phyloP scores from a whole-genome alignment of 2,888 invertebrate species.

The Phragmatobia fuliginosa region DNA sequence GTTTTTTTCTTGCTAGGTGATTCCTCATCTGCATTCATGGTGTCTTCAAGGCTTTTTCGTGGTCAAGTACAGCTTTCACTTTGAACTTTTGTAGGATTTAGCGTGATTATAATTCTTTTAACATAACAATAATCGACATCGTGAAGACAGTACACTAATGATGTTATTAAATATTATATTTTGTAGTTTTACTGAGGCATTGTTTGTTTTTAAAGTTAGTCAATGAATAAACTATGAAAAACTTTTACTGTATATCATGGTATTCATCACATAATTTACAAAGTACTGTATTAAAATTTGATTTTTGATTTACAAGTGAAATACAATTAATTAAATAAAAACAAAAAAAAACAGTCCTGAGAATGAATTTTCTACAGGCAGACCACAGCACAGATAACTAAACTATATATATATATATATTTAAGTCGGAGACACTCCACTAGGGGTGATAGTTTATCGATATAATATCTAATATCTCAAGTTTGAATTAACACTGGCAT shows the following conservation, averaged over 20 bases:
- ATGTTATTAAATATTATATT: neutral
- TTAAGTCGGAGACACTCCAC: too few relatives aligned
- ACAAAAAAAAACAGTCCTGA: too few relatives aligned
- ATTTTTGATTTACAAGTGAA: neutral
- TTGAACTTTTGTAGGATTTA: neutral
- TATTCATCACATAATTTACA: neutral
- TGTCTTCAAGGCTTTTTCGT: conserved; percentile 67
- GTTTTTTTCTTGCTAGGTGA: conserved; percentile 68
- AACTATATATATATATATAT: too few relatives aligned
- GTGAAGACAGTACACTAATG: neutral
- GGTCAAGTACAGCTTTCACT: conserved; percentile 48
- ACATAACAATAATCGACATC: neutral
- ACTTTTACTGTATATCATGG: neutral
- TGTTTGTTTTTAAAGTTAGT: neutral
- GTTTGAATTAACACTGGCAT: too few relatives aligned
- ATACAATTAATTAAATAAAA: neutral
- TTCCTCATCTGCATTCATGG: conserved; percentile 75
- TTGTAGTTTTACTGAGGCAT: conserved; percentile 1
- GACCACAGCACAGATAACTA: too few relatives aligned
- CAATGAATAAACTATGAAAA: neutral
- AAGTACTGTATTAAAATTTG: neutral
- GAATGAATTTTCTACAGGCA: too few relatives aligned
- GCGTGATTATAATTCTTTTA: neutral
- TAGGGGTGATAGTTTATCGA: too few relatives aligned
- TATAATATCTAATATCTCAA: too few relatives aligned